Conservation (phyloP, 2,113 vertebrate species). For the Oceanodroma tethys region DNA sequence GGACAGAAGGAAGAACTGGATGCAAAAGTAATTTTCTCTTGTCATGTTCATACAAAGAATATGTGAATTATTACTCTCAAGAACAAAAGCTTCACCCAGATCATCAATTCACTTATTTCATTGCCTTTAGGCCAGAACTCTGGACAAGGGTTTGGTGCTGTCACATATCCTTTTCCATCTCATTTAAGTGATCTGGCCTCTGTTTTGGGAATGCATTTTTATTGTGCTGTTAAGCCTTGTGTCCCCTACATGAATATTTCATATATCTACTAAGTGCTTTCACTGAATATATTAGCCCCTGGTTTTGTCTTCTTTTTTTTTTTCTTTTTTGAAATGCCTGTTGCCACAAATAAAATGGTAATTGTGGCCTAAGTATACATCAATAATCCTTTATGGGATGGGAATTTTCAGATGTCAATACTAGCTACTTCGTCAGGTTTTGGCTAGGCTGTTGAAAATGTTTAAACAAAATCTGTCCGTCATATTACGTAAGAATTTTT, state of each 20-base stretch:
- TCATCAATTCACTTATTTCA: conserved; percentile 46
- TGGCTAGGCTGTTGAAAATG: background rate
- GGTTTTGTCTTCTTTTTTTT: background rate
- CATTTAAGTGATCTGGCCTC: conserved; percentile 64
- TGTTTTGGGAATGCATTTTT: conserved; percentile 61
- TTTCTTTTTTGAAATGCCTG: background rate
- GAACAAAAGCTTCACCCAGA: conserved; percentile 49
- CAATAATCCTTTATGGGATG: background rate
- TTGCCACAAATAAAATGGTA: conserved; percentile 25
- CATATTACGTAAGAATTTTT: conserved; percentile 47
- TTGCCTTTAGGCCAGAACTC: conserved; percentile 57
- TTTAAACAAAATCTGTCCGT: conserved; percentile 30
- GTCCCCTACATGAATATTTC: conserved; percentile 64
- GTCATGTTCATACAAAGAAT: conserved; percentile 8
- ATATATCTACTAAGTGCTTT: conserved; percentile 55
- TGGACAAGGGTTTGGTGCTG: conserved; percentile 57
- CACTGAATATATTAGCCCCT: conserved; percentile 42
- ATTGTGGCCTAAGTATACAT: background rate
- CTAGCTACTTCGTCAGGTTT: conserved; percentile 26
- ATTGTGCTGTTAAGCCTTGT: conserved; percentile 43
- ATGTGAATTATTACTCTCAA: conserved; percentile 43
- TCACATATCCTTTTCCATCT: conserved; percentile 63
- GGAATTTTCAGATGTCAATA: conserved; percentile 33
- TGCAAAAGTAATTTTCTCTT: conserved; percentile 43
- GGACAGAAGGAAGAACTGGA: background rate